Base-by-base conservation (phyloP, 1,140 invertebrate genomes). In the Calliopsis andreniformis region DNA sequence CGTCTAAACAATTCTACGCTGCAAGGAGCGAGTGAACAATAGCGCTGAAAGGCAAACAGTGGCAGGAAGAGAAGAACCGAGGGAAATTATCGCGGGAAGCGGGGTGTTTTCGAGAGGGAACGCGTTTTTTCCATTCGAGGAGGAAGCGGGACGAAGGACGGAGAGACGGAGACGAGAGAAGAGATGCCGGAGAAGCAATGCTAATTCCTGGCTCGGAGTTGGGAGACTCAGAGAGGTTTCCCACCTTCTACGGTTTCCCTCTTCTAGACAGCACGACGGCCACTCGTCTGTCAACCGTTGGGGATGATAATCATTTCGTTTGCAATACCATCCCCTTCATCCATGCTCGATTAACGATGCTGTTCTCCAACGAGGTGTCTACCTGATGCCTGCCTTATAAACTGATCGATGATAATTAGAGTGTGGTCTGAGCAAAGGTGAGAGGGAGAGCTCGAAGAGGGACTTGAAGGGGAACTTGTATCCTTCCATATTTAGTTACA, bases 201-300 rank as follows among this genome's bases (percentile, higher is more conserved):
- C 78, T 88, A 91, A 90, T 89, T 90, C 88, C 86, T 83, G 81
- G 87, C 87, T 89, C 83, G 84, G 86, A 90, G 87, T 88, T 87
- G 87, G 84, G 78, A 89, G 89, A 82, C 88, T 86, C 87, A 82
- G 84, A 89, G 89, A 91, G 90, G 90, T 91, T 91, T 91, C 91
- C 90, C 87, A 91, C 89, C 89, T 91, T 91, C 83, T 91, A 91
- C 90, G 90, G 90, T 91, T 91, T 91, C 90, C 87, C 89, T 90
- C 79, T 86, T 88, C 87, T 80, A 85, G 72, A 67, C 81, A 42
- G 73, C 58, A 51, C 70, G 68, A 82, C 72, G 81, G 81, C 58
- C 81, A 83, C 80, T 83, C 75, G 73, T 77, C 49, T 25, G 67
- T 62, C 80, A 63, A 18, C 35, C 68, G 49, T 55, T 63, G 68